Percentiles rank a stretch among this genome's conserved stretches.
Conservation (phyloP, 2,888 invertebrate genomes). For the Electrophaes corylata region DNA sequence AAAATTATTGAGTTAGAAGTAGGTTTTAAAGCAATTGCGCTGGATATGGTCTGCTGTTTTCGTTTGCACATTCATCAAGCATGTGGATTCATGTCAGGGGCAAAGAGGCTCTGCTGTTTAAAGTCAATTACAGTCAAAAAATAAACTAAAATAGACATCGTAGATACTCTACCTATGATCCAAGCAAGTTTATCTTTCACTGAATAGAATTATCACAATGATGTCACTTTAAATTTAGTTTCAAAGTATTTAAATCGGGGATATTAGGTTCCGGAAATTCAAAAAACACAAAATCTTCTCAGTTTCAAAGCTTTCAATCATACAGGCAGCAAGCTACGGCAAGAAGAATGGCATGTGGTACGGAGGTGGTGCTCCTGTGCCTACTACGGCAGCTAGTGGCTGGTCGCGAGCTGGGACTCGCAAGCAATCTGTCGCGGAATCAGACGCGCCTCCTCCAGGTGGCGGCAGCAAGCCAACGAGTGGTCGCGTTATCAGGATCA, state of each 20-base stretch:
- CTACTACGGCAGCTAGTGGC: constrained; percentile 85
- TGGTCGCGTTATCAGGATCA: constrained; percentile 94
- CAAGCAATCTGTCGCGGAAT: constrained; percentile 93
- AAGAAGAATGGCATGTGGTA: constrained; percentile 96
- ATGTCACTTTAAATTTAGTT: background rate
- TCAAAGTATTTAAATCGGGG: too few species aligned
- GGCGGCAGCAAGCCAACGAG: constrained; percentile 90
- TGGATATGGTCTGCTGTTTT: constrained; percentile 44
- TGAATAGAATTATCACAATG: background rate
- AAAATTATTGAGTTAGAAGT: constrained; percentile 20
- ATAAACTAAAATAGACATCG: background rate
- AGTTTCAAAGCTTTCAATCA: constrained; percentile 4
- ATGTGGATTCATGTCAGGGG: constrained; percentile 67
- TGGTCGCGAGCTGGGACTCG: constrained; percentile 90
- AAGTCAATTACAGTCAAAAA: constrained; percentile 16
- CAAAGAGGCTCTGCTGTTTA: constrained; percentile 37
- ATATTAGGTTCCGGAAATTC: background rate
- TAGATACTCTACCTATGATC: background rate
- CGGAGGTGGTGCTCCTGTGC: constrained; percentile 83
- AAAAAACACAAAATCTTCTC: background rate
- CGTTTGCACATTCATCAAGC: constrained; percentile 65
- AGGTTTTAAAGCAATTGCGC: constrained; percentile 22
- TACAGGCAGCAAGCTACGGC: constrained; percentile 94
- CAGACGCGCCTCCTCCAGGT: constrained; percentile 89
- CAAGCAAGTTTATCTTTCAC: background rate